phyloP scores from a whole-genome alignment of 2,797 vertebrate species.

The Pseudopleuronectes americanus region DNA sequence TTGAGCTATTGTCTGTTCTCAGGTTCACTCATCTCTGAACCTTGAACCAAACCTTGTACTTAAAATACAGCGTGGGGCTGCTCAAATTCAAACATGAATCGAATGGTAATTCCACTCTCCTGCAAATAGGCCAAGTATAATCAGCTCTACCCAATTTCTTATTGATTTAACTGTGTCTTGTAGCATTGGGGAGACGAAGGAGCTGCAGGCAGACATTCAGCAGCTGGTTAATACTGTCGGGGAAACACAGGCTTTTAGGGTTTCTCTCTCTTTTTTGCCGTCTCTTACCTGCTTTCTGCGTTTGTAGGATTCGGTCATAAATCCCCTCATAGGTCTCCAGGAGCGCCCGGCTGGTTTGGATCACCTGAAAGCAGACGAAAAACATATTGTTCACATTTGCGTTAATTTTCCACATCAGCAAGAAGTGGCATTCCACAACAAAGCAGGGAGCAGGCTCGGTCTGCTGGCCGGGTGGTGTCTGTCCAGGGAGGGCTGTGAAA shows the following conservation, averaged over 20 bases:
- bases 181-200: conserved; percentile 27
- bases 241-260: conserved; percentile 17
- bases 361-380: conserved; percentile 85
- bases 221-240: background rate
- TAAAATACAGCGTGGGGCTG: conserved; percentile 28
- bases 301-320: conserved; percentile 93
- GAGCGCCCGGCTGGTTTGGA: conserved; percentile 91
- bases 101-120: conserved; percentile 57
- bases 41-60: conserved; percentile 38
- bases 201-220: background rate
- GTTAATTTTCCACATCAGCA: conserved; percentile 31
- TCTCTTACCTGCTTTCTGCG: conserved; percentile 93
- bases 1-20: conserved; percentile 1
- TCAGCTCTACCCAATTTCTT: conserved; percentile 21
- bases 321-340: conserved; percentile 90
- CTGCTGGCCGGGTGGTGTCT: conserved; percentile 43
- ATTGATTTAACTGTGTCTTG: conserved; percentile 14
- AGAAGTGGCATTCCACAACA: conserved; percentile 39
- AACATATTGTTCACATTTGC: conserved; percentile 34
- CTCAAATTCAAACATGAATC: conserved; percentile 47
- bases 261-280: background rate
- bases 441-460: conserved; percentile 31
- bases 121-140: conserved; percentile 36
- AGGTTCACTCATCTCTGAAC: conserved; percentile 16
- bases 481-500: conserved; percentile 41